Evolutionary conservation across 2,888 invertebrate genomes (phyloP).

Genomic region (Lagria hirta): DNA sequence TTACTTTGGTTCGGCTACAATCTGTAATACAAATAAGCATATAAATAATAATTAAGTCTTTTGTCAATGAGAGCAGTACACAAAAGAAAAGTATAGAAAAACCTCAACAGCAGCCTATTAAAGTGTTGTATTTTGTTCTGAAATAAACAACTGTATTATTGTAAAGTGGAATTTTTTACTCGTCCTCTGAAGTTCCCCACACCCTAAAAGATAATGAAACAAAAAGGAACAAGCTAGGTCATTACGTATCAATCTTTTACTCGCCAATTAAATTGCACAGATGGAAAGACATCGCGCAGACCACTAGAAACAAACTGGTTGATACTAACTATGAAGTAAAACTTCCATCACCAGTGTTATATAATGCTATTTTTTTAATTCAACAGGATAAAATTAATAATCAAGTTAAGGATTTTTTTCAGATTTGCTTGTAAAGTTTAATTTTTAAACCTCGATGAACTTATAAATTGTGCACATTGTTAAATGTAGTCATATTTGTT

Average conservation of each 20-base stretch:
- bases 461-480: slow-evolving; percentile 3
- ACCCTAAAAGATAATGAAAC: slow-evolving; percentile 14
- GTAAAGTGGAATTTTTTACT: slow-evolving; percentile 2
- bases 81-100: no score
- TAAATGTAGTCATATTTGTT: slow-evolving; percentile 3
- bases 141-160: slow-evolving; percentile 4
- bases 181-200: slow-evolving; percentile 2
- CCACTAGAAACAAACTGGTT: slow-evolving; percentile 12
- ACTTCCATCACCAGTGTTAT: slow-evolving; percentile 7
- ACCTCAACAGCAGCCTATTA: no score
- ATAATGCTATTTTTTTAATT: slow-evolving; percentile 9
- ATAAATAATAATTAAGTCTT: no score
- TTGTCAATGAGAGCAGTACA: no score
- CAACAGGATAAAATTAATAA: slow-evolving; percentile 11
- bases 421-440: slow-evolving; percentile 2
- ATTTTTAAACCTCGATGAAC: slow-evolving; percentile 9
- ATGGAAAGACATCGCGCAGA: slow-evolving; percentile 14
- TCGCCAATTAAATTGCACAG: slow-evolving; percentile 12
- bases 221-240: slow-evolving; percentile 11
- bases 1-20: slow-evolving; percentile 12
- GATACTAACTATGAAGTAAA: slow-evolving; percentile 9
- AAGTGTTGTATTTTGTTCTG: slow-evolving; percentile 1
- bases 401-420: slow-evolving; percentile 7
- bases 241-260: slow-evolving; percentile 11
- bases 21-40: slow-evolving; percentile 11